These are phyloP conservation scores for Cyprinella venusta DNA, from an alignment of 2,797 vertebrate genomes.

Conservation along the genomic window DNA sequence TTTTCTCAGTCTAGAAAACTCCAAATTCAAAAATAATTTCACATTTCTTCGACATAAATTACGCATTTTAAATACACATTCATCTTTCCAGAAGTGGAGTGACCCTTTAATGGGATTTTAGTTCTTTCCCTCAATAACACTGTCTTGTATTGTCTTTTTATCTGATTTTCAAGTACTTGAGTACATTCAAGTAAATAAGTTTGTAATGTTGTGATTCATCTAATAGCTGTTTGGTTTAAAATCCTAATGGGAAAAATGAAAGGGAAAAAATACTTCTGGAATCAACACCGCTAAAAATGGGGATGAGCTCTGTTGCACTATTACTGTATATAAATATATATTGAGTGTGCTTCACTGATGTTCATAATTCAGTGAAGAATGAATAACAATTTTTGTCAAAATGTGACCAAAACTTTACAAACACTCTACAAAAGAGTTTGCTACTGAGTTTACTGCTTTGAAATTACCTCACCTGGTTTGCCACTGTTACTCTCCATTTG, in stretches of 20 bases:
- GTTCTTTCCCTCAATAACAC: background rate
- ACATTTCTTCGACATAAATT: too few relatives aligned
- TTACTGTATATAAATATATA: slow-evolving; percentile 62
- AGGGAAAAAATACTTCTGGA: slow-evolving; percentile 26
- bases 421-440: slow-evolving; percentile 54
- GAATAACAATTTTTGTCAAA: slow-evolving; percentile 18
- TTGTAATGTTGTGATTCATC: background rate
- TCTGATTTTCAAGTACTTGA: background rate
- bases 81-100: too few relatives aligned
- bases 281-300: background rate
- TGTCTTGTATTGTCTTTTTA: background rate
- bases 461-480: slow-evolving; percentile 65
- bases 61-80: too few relatives aligned
- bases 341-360: slow-evolving; percentile 59
- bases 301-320: slow-evolving; percentile 8
- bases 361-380: slow-evolving; percentile 49
- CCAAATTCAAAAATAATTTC: too few relatives aligned
- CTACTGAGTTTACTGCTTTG: slow-evolving; percentile 60
- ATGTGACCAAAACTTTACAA: slow-evolving; percentile 50
- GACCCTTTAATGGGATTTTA: background rate
- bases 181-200: background rate
- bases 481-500: slow-evolving; percentile 66
- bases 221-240: background rate
- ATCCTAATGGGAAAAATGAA: background rate
- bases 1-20: too few relatives aligned